A percentile compares a stretch with the other conserved stretches of the same genome.
Conservation (phyloP, 2,888 invertebrate species). For the Andrena minutula region DNA sequence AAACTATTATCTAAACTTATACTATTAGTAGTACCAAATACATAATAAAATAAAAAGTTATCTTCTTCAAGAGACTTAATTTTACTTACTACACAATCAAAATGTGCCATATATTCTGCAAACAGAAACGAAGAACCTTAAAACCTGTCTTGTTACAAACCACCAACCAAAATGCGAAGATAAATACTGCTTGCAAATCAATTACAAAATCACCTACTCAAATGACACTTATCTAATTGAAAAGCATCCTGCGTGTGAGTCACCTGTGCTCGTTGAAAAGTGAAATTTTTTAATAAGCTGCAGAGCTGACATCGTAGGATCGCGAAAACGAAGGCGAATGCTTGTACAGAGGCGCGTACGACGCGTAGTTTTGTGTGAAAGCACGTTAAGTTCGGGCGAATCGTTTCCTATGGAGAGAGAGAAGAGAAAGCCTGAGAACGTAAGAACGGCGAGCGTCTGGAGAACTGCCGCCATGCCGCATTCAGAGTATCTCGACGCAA, state of each 20-base stretch:
- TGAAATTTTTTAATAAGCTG: neutral
- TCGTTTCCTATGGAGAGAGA: slow-evolving; percentile 83
- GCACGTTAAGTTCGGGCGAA: slow-evolving; percentile 79
- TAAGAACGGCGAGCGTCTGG: slow-evolving; percentile 70
- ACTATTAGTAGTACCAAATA: too few species aligned
- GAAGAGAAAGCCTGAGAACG: slow-evolving; percentile 85
- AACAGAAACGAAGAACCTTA: too few species aligned
- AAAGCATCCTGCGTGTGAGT: neutral
- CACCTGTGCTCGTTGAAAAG: neutral
- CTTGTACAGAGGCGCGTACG: slow-evolving; percentile 48
- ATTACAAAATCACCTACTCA: neutral
- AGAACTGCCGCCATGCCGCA: slow-evolving; percentile 67
- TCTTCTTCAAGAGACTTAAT: too few species aligned
- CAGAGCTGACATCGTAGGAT: neutral
- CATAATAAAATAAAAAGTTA: too few species aligned
- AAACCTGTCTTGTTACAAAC: too few species aligned
- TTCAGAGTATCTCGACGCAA: slow-evolving; percentile 73
- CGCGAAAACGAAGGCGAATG: slow-evolving; percentile 46
- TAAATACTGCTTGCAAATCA: neutral
- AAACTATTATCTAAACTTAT: too few species aligned
- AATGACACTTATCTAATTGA: too few species aligned
- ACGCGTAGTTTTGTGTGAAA: slow-evolving; percentile 81
- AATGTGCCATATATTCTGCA: too few species aligned
- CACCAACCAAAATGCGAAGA: too few species aligned
- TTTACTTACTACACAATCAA: too few species aligned